Conservation (phyloP, 2,113 vertebrate genomes). For the Galeopterus variegatus region DNA sequence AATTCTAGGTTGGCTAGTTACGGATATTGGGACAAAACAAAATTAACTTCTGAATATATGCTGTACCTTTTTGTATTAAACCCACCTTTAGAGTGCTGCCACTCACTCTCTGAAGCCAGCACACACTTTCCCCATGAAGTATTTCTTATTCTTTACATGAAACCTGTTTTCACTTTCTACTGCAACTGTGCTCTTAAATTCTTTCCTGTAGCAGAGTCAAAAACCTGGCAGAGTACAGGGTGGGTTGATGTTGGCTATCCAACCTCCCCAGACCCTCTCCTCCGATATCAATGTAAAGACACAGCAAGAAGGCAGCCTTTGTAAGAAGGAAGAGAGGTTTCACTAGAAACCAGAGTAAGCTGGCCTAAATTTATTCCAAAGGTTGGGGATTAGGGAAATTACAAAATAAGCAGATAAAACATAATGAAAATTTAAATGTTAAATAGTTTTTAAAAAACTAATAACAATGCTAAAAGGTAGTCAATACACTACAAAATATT, state of each 20-base stretch:
- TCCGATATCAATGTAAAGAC: not conserved
- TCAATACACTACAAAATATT: not conserved
- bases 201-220: no score
- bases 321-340: not conserved
- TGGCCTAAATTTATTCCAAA: not conserved
- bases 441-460: not conserved
- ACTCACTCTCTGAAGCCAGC: no score
- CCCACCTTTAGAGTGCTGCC: no score
- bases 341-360: not conserved
- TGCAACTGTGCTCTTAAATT: no score
- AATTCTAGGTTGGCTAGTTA: not conserved
- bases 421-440: not conserved
- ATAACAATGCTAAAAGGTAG: not conserved
- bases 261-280: no score
- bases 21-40: not conserved
- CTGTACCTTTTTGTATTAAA: no score
- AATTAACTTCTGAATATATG: not conserved
- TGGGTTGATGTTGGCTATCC: no score
- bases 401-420: not conserved
- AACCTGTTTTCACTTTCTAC: no score
- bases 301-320: not conserved
- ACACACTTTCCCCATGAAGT: no score
- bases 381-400: fast-evolving
- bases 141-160: no score
- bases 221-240: no score